phyloP scores from a whole-genome alignment of 2,113 vertebrate genomes.

The Daphoenositta chrysoptera region DNA sequence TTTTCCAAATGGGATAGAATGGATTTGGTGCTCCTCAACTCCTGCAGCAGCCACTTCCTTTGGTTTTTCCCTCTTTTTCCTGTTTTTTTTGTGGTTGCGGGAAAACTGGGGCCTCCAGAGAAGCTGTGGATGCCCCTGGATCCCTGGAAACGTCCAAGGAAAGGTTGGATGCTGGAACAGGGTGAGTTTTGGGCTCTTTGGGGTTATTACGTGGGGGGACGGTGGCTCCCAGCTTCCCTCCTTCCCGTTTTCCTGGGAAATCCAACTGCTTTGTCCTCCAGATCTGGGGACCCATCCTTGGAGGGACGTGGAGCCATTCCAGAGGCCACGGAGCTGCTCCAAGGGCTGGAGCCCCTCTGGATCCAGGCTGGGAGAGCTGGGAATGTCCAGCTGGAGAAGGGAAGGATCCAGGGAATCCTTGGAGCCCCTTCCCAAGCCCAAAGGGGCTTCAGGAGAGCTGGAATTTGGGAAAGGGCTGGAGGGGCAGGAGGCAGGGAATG shows the following conservation, averaged over 20 bases:
- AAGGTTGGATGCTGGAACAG: background rate
- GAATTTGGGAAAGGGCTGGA: background rate
- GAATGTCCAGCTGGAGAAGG: too few species aligned
- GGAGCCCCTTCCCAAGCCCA: too few species aligned
- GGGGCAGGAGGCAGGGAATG: background rate
- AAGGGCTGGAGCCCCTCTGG: too few species aligned
- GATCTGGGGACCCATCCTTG: too few species aligned
- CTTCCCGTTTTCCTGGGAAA: background rate
- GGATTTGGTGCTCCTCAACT: fast-evolving
- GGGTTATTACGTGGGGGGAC: background rate
- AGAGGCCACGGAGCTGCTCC: background rate
- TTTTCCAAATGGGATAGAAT: background rate
- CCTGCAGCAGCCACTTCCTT: background rate
- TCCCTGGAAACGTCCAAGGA: background rate
- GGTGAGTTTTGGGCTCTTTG: background rate
- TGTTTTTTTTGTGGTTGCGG: background rate
- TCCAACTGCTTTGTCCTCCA: fast-evolving
- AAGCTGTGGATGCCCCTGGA: background rate
- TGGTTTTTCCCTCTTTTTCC: fast-evolving
- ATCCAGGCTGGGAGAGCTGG: too few species aligned
- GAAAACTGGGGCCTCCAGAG: background rate
- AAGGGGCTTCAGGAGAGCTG: background rate
- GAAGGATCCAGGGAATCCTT: too few species aligned
- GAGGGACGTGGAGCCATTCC: background rate
- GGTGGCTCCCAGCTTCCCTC: background rate